Conservation (phyloP, 2,888 invertebrate genomes). For the Metalampra italica region DNA sequence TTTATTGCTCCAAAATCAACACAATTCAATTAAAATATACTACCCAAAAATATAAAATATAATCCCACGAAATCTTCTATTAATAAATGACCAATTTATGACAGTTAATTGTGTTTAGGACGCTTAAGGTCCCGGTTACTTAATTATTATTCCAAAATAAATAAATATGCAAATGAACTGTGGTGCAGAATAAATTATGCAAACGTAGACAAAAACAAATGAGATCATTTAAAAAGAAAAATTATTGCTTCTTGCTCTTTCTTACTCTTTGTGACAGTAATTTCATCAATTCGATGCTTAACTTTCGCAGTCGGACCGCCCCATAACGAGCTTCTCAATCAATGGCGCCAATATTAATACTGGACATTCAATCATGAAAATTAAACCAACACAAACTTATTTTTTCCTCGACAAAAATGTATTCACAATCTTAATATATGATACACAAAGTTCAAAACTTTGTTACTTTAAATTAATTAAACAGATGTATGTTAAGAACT, state of each 20-base stretch:
- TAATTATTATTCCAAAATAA: neutral
- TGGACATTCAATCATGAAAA: conserved; percentile 26
- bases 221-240: neutral
- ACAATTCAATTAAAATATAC: neutral
- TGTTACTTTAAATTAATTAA: neutral
- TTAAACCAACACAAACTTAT: conserved; percentile 6
- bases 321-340: conserved; percentile 22
- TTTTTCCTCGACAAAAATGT: neutral
- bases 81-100: too few relatives aligned
- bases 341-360: conserved; percentile 23
- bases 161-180: neutral
- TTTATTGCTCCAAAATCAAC: neutral
- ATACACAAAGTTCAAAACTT: neutral
- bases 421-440: neutral
- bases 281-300: neutral
- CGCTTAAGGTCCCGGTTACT: too few relatives aligned
- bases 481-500: too few relatives aligned
- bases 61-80: neutral
- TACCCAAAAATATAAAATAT: too few relatives aligned
- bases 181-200: neutral
- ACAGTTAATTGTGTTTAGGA: too few relatives aligned
- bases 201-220: neutral
- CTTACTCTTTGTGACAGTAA: conserved; percentile 1
- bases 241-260: neutral
- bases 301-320: neutral